Conservation (phyloP, 2,888 invertebrate species). For the Anagyrus pseudococci region DNA sequence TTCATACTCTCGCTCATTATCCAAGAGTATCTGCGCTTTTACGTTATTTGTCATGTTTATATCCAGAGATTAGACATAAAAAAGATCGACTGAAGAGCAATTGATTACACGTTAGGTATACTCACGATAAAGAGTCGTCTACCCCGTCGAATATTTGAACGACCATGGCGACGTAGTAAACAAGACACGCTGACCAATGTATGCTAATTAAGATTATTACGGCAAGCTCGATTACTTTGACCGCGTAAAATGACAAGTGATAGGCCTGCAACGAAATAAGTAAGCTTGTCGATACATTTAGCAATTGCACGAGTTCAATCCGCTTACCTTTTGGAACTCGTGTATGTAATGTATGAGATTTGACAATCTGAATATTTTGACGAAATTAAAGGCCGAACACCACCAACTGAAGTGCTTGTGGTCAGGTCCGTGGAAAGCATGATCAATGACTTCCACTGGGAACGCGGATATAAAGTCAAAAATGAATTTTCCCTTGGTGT, state of each 20-base stretch:
- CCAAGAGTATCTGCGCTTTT: conserved; percentile 46
- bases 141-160: conserved; percentile 19
- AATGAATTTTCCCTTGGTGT: conserved; percentile 51
- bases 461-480: conserved; percentile 52
- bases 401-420: conserved; percentile 40
- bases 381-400: conserved; percentile 46
- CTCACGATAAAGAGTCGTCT: conserved; percentile 1
- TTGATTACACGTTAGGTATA: background rate
- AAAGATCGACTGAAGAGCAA: background rate
- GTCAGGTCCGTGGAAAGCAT: conserved; percentile 24
- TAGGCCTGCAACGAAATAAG: conserved; percentile 44
- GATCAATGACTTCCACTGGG: conserved; percentile 49
- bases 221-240: conserved; percentile 47
- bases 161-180: conserved; percentile 51
- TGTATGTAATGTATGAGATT: conserved; percentile 51
- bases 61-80: too few relatives aligned
- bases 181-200: conserved; percentile 56
- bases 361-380: conserved; percentile 54
- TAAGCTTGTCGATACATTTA: background rate
- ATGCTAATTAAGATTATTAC: conserved; percentile 44
- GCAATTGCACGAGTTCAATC: conserved; percentile 5
- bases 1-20: conserved; percentile 45
- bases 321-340: conserved; percentile 51
- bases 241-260: conserved; percentile 44
- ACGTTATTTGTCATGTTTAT: background rate